Evolutionary conservation across 37 sponge, comb jelly and placozoan genomes (phyloP).

Genomic region (Chondrosia reniformis): DNA sequence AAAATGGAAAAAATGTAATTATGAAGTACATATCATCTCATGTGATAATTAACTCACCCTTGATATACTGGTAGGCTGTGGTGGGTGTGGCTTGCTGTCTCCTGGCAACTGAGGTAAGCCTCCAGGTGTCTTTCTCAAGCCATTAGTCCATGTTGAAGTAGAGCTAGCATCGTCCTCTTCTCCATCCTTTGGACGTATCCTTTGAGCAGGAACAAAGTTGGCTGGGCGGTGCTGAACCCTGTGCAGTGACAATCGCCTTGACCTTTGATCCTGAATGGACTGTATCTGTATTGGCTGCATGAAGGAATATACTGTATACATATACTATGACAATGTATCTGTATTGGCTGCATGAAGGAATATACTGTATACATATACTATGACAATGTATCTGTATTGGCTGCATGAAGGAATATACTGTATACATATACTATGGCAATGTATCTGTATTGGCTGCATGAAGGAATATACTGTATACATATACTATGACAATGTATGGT

Average conservation of each 20-base stretch:
- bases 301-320: not conserved
- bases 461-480: too few species aligned
- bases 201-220: too few species aligned
- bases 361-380: too few species aligned
- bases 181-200: slow-evolving; percentile 86
- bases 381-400: too few species aligned
- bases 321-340: too few species aligned
- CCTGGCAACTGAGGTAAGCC: not conserved
- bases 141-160: not conserved
- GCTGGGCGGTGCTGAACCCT: not conserved
- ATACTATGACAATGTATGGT: too few species aligned
- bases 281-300: slow-evolving; percentile 14
- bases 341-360: too few species aligned
- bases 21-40: not conserved
- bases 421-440: too few species aligned
- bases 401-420: too few species aligned
- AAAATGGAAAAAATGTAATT: not conserved
- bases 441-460: too few species aligned
- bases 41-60: not conserved
- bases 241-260: slow-evolving; percentile 68
- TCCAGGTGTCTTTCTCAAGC: not conserved
- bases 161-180: slow-evolving; percentile 6
- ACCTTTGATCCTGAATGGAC: slow-evolving; percentile 91
- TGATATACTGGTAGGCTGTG: not conserved
- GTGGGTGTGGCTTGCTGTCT: not conserved